Conservation (phyloP, 2,888 invertebrate genomes). For the Catocala fraxini region DNA sequence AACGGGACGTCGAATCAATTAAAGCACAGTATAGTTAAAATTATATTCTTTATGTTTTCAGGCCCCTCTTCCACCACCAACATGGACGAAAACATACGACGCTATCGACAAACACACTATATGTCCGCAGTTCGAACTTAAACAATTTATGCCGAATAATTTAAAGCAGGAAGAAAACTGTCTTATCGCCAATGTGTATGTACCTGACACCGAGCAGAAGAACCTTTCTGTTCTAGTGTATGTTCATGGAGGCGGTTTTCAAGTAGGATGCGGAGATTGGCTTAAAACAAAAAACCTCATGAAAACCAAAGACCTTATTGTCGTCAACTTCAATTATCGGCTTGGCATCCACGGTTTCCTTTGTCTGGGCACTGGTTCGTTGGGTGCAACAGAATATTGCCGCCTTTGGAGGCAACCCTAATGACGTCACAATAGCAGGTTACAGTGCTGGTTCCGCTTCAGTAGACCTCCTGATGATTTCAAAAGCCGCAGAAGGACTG, state of each 20-base stretch:
- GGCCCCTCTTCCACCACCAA: conserved; percentile 42
- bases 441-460: conserved; percentile 57
- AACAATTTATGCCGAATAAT: not conserved
- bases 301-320: conserved; percentile 45
- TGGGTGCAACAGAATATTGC: conserved; percentile 64
- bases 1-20: no score
- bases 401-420: conserved; percentile 61
- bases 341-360: conserved; percentile 57
- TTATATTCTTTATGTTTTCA: conserved; percentile 11
- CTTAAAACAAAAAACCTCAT: conserved; percentile 33
- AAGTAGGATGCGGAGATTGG: conserved; percentile 44
- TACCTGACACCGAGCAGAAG: conserved; percentile 49
- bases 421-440: conserved; percentile 61
- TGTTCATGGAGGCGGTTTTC: conserved; percentile 58
- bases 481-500: conserved; percentile 46
- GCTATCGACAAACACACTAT: conserved; percentile 27
- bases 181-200: conserved; percentile 50
- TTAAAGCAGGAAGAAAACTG: conserved; percentile 43
- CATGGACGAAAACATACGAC: conserved; percentile 32
- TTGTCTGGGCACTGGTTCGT: conserved; percentile 57
- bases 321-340: conserved; percentile 58
- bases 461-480: conserved; percentile 55
- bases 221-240: conserved; percentile 55
- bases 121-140: conserved; percentile 28
- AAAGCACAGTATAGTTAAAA: no score